phyloP scores from a whole-genome alignment of 2,888 invertebrate species.

The Petrolisthes manimaculis region DNA sequence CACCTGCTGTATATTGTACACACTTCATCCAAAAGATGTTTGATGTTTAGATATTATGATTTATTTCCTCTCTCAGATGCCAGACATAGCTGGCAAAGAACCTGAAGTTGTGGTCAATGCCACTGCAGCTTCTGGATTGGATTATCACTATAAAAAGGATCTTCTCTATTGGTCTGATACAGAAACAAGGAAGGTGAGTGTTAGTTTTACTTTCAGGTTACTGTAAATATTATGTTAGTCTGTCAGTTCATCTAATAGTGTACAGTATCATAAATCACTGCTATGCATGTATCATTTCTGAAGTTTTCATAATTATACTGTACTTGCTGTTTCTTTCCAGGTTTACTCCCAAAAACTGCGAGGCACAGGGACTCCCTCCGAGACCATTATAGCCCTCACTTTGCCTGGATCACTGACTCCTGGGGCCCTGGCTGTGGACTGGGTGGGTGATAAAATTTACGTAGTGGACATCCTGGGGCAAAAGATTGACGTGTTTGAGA shows the following conservation, averaged over 20 bases:
- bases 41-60: slow-evolving; percentile 68
- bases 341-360: slow-evolving; percentile 57
- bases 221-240: neutral
- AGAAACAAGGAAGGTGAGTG: slow-evolving; percentile 75
- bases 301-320: neutral
- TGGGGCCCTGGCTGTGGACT: slow-evolving; percentile 92
- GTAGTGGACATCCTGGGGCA: slow-evolving; percentile 93
- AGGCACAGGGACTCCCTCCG: slow-evolving; percentile 51
- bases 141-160: slow-evolving; percentile 83
- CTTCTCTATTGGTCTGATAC: slow-evolving; percentile 90
- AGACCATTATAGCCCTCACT: slow-evolving; percentile 76
- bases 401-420: slow-evolving; percentile 90
- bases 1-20: no score
- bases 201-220: neutral
- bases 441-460: slow-evolving; percentile 96
- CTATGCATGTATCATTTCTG: no score
- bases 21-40: slow-evolving; percentile 62
- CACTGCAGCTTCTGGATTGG: slow-evolving; percentile 86
- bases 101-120: slow-evolving; percentile 79
- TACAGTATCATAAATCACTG: neutral
- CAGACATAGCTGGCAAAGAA: slow-evolving; percentile 6
- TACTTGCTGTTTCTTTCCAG: slow-evolving; percentile 29
- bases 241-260: neutral
- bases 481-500: slow-evolving; percentile 93
- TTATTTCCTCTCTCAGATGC: slow-evolving; percentile 25